Conservation (phyloP, 2,797 vertebrate species). For the Aplochiton taeniatus region DNA sequence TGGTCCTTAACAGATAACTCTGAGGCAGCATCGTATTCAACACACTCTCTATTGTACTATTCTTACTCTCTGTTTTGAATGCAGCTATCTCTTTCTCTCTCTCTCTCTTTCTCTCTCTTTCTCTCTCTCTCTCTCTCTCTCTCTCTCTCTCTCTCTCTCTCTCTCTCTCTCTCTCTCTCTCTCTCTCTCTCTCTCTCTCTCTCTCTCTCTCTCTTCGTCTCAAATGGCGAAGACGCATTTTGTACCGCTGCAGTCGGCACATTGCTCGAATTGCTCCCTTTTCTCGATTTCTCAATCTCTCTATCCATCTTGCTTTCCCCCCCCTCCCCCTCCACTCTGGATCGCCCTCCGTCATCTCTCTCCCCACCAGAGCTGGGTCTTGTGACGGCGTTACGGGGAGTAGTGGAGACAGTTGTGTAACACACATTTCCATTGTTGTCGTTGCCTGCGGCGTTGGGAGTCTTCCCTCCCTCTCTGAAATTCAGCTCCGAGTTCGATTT, state of each 20-base stretch:
- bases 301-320: not conserved
- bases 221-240: not conserved
- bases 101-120: not conserved
- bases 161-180: not conserved
- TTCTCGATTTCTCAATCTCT: not conserved
- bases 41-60: not conserved
- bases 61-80: not conserved
- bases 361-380: slow-evolving; percentile 33
- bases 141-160: not conserved
- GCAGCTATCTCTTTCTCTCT: not conserved
- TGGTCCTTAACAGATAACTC: slow-evolving; percentile 43
- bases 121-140: not conserved
- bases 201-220: not conserved
- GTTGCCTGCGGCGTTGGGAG: too few species aligned
- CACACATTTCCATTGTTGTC: too few species aligned
- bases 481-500: too few species aligned
- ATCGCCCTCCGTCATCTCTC: not conserved
- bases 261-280: not conserved
- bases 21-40: slow-evolving; percentile 11
- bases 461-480: too few species aligned
- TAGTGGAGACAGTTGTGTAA: too few species aligned
- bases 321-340: slow-evolving; percentile 13
- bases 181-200: not conserved
- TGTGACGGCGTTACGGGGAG: slow-evolving; percentile 37
- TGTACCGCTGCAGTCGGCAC: not conserved